Evolutionary conservation across 2,888 invertebrate genomes (phyloP), one percentile per base, ranked within the genome.

Genomic region (Fragum sueziense): DNA sequence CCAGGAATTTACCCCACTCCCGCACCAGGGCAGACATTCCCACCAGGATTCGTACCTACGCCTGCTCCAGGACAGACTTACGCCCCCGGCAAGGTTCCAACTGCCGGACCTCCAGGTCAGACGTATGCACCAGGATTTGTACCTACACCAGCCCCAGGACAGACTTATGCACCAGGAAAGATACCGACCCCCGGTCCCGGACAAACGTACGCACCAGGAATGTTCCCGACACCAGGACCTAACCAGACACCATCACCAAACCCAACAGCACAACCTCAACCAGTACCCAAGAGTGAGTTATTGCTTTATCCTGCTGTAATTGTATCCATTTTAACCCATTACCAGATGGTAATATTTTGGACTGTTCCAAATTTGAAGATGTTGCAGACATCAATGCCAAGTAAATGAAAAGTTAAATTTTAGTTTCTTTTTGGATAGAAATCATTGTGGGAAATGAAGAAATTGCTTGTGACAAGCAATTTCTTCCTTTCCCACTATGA

Each of bases 171-270:
- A 9, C 65, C 65, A 41, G 59, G 59, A 41, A 65, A 41, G 25
- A 61, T 76, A 0, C 79, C 79, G 54, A 84, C 84, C 33, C 84
- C 79, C 70, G 62, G 68, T 4, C 79, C 80, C 62, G 82, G 78
- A 25, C 68, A n/a, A 2, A 82, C 82, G 2, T 84, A 82, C 73
- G 83, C 86, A 22, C 86, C 85, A 71, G 77, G 75, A 31, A 51
- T 61, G 27, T 70, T 70, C 41, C 85, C 85, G 54, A 85, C 84
- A 11, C 80, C 80, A 27, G 78, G 80, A 20, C 84, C 84, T 34
- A 76, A 76, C 29, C 31, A 47, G 0, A 81, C 81, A 17, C 74
- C 70, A 57, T 73, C 78, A 14, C 83, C 83, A 62, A 37, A 57
- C 14, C 29, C 52, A 47, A 31, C 71, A 25, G 76, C 79, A 76